Evolutionary conservation across 2,888 invertebrate species (phyloP).

Genomic region (Chorisops tibialis): DNA sequence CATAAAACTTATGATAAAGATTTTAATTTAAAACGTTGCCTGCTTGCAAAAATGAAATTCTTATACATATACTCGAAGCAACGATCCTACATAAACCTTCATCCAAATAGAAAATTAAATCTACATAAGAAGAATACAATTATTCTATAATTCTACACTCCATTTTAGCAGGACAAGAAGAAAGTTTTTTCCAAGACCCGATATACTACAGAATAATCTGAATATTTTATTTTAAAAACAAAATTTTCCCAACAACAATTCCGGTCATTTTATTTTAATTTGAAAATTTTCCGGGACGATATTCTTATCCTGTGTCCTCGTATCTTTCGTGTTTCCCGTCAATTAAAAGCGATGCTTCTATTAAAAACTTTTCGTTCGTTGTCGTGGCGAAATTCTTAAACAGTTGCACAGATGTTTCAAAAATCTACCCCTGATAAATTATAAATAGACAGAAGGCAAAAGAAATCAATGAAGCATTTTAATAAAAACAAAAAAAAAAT

Average conservation of each 20-base stretch:
- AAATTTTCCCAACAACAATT: neutral
- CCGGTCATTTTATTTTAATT: constrained; percentile 5
- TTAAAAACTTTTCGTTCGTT: neutral
- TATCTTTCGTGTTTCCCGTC: neutral
- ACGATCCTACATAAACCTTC: no score
- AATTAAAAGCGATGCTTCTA: neutral
- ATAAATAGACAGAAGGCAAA: neutral
- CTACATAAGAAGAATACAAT: no score
- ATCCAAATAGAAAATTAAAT: no score
- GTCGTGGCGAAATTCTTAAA: neutral
- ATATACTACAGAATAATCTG: no score
- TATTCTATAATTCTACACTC: no score
- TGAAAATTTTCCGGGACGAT: neutral
- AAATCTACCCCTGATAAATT: neutral
- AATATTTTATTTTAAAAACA: no score
- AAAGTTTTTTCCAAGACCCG: no score
- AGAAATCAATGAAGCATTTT: neutral
- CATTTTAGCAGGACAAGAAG: no score
- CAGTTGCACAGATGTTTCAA: neutral
- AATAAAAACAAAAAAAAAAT: neutral
- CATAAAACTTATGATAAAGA: no score
- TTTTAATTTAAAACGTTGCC: no score
- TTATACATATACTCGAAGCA: no score
- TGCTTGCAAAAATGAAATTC: no score
- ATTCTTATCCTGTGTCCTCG: neutral